phyloP scores from a whole-genome alignment of 1,140 invertebrate genomes.

The Chrysomallon squamiferum region DNA sequence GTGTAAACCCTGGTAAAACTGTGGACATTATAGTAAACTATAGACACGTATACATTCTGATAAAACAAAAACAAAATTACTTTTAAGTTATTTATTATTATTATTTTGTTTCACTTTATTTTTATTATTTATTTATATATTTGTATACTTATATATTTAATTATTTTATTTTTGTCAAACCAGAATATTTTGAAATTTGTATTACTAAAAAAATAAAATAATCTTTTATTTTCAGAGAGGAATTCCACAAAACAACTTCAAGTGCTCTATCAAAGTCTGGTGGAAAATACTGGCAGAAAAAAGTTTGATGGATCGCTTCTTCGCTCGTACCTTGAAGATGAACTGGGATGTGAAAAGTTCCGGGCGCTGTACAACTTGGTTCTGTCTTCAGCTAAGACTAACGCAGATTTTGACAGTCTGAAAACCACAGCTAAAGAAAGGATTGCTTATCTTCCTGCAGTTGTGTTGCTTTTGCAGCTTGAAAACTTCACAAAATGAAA shows the following conservation, averaged over 20 bases:
- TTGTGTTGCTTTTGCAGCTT: neutral
- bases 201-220: too few relatives aligned
- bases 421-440: neutral
- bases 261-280: neutral
- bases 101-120: too few relatives aligned
- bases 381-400: neutral
- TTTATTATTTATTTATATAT: too few relatives aligned
- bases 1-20: too few relatives aligned
- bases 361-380: neutral
- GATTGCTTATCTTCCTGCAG: neutral
- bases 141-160: too few relatives aligned
- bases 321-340: neutral
- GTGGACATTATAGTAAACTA: too few relatives aligned
- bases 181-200: too few relatives aligned
- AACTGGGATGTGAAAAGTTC: neutral
- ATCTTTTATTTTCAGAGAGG: too few relatives aligned
- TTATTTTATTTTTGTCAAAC: too few relatives aligned
- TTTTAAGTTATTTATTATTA: too few relatives aligned
- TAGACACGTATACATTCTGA: too few relatives aligned
- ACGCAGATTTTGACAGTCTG: neutral
- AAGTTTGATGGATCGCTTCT: neutral
- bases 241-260: slow-evolving; percentile 1
- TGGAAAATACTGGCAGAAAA: neutral
- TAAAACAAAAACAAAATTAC: too few relatives aligned
- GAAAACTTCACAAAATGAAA: neutral